Percentiles rank a stretch among this genome's conserved stretches.
phyloP scores from a whole-genome alignment of 2,113 vertebrate genomes.

The Stigmatopora nigra region DNA sequence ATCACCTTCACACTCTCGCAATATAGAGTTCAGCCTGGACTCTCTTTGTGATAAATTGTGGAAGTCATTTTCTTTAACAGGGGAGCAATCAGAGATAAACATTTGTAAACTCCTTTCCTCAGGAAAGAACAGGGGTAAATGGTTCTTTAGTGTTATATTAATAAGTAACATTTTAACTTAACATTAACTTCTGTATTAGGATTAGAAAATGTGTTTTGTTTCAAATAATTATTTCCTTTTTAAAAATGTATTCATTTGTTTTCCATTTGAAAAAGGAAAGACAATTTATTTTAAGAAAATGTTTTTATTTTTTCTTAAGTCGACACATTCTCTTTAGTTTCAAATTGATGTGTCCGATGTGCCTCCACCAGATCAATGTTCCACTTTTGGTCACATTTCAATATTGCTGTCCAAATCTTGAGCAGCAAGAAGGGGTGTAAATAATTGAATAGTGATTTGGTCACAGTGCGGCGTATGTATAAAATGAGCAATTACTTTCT shows the following conservation, averaged over 20 bases:
- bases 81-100: background rate
- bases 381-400: conserved; percentile 69
- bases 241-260: too few relatives aligned
- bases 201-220: too few relatives aligned
- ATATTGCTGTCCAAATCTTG: conserved; percentile 75
- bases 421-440: conserved; percentile 78
- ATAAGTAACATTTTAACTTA: background rate
- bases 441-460: conserved; percentile 88
- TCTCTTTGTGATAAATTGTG: conserved; percentile 1
- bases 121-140: background rate
- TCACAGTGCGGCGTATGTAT: conserved; percentile 78
- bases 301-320: too few relatives aligned
- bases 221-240: too few relatives aligned
- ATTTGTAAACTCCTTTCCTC: background rate
- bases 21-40: conserved; percentile 16
- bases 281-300: too few relatives aligned
- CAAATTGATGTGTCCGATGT: background rate
- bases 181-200: too few relatives aligned
- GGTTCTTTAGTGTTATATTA: background rate
- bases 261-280: too few relatives aligned
- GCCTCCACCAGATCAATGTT: conserved; percentile 15
- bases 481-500: conserved; percentile 87
- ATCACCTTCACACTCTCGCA: conserved; percentile 9
- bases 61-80: background rate
- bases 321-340: too few relatives aligned